Evolutionary conservation across 2,888 invertebrate species (phyloP), one percentile per base, ranked within the genome.

Genomic region (Orchesella flavescens): DNA sequence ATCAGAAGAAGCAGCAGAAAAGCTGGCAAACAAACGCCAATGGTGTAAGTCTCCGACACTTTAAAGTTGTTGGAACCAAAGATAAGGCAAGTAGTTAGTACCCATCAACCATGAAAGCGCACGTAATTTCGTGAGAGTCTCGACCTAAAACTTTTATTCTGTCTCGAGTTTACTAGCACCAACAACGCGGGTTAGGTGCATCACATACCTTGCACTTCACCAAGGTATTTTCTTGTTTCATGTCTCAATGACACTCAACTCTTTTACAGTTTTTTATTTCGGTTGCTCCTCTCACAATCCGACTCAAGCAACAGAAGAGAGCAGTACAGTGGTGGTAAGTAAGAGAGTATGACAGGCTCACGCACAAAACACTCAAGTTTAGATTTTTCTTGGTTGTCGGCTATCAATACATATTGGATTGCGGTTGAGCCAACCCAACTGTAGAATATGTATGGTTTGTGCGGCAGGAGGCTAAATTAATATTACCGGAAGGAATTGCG

Each of bases 401-500:
- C 15, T 68, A 68, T 68, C 23, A 21, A n/a, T 46, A 49, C n/a
- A 59, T 7, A 34, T 66, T n/a, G 17, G 43, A 66, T 66, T 68
- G 68, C 17, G 49, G 68, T 46, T 24, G 49, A 17, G 23, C 49
- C 19, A 68, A 17, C 68, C 19, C 68, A 68, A 13, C 15, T 68
- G 34, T 34, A 34, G 34, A 7, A 34, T 49, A 49, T 23, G 13
- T 4, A 66, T 1, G 68, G 19, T 12, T 68, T 46, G 21, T 9
- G 10, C 21, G 4, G 49, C 65, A 82, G 71, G 59, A 76, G 53
- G 49, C 68, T 69, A 81, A 81, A 82, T 82, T 82, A 82, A 82
- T 82, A 76, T 82, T 82, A 72, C 71, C 59, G 57, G 75, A 76
- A 76, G 74, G 74, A 74, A 74, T 74, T 61, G 74, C 43, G 55